phyloP scores from a whole-genome alignment of 2,888 invertebrate genomes.

The Papilio elwesi region DNA sequence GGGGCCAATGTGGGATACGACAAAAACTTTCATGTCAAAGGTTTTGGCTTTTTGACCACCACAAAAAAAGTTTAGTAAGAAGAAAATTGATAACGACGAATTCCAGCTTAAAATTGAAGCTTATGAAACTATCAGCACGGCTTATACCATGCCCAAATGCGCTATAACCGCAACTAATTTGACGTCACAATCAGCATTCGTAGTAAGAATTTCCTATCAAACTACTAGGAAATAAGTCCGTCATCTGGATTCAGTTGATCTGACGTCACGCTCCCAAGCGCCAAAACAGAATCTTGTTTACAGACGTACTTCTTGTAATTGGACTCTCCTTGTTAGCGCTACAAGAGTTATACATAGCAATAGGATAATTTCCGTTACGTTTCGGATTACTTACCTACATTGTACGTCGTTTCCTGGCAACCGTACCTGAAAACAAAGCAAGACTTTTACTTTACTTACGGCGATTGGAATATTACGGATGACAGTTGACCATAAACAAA shows the following conservation, averaged over 20 bases:
- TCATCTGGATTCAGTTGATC: conserved; percentile 6
- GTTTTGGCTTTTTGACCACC: conserved; percentile 14
- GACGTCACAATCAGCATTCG: not conserved
- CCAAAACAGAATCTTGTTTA: conserved; percentile 16
- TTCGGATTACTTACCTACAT: conserved; percentile 35
- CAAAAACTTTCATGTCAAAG: conserved; percentile 19
- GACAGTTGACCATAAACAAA: not conserved
- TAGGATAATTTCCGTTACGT: conserved; percentile 13
- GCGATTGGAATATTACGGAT: not conserved
- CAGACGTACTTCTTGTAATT: conserved; percentile 21
- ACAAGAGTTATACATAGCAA: conserved; percentile 8
- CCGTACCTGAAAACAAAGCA: conserved; percentile 28
- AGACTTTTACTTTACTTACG: not conserved
- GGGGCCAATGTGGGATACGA: conserved; percentile 52
- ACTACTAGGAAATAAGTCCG: not conserved
- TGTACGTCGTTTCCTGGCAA: conserved; percentile 9
- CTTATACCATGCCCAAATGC: not conserved
- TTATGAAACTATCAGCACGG: not conserved
- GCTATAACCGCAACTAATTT: not conserved
- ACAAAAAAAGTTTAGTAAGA: not conserved
- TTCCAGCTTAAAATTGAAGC: not conserved
- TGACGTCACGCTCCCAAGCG: conserved; percentile 2
- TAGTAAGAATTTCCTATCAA: not conserved
- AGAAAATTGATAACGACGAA: conserved; percentile 9
- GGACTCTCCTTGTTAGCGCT: conserved; percentile 13